Evolutionary conservation across 2,888 invertebrate genomes (phyloP).

Genomic region (Euzophera pinguis): DNA sequence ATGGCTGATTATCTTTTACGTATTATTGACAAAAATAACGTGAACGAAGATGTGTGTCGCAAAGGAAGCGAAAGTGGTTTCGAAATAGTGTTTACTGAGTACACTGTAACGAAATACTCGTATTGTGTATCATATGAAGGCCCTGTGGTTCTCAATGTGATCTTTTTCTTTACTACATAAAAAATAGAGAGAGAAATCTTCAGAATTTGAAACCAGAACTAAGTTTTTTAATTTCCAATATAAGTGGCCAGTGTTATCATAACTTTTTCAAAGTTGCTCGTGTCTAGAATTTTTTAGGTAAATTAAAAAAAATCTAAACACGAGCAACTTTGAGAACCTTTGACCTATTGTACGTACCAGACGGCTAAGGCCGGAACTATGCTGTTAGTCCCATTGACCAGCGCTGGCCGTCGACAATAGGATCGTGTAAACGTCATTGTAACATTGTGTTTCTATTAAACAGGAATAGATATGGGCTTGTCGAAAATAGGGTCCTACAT

Average conservation of each 20-base stretch:
- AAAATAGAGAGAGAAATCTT: too few relatives aligned
- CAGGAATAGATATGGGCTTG: background rate
- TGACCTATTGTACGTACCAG: background rate
- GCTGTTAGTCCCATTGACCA: slow-evolving; percentile 9
- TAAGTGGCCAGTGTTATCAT: too few relatives aligned
- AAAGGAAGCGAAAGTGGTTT: background rate
- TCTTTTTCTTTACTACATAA: background rate
- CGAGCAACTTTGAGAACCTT: background rate
- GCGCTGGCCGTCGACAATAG: slow-evolving; percentile 4
- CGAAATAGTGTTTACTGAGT: background rate
- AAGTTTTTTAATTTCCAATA: too few relatives aligned
- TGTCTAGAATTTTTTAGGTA: too few relatives aligned
- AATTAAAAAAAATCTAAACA: too few relatives aligned
- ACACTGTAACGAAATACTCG: slow-evolving; percentile 3
- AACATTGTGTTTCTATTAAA: slow-evolving; percentile 3
- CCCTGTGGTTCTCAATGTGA: background rate
- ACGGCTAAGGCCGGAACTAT: slow-evolving; percentile 8
- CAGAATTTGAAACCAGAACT: too few relatives aligned
- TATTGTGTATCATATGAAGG: slow-evolving; percentile 3
- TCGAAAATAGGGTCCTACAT: too few relatives aligned
- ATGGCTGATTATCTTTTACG: background rate
- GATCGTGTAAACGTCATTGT: background rate
- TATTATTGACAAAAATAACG: background rate
- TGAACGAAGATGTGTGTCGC: background rate
- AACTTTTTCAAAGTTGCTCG: too few relatives aligned